These are phyloP conservation scores for Diceros bicornis DNA, from an alignment of 2,797 vertebrate genomes.

Conservation along the genomic window DNA sequence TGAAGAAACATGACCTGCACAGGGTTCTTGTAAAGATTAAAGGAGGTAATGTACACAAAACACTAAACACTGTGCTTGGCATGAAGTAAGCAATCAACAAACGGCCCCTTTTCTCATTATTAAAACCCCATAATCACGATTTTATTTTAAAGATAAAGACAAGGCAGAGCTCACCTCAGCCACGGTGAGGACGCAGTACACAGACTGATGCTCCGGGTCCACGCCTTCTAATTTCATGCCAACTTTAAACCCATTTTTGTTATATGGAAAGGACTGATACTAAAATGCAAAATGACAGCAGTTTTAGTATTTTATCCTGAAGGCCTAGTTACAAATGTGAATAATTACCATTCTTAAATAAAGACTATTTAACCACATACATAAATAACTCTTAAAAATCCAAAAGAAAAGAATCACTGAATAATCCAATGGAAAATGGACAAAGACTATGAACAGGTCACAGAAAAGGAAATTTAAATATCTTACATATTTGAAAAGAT, in stretches of 20 bases:
- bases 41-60: background rate
- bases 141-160: background rate
- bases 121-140: background rate
- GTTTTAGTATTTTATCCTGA: conserved; percentile 21
- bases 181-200: conserved; percentile 93
- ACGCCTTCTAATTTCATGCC: conserved; percentile 94
- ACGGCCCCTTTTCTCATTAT: background rate
- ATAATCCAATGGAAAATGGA: background rate
- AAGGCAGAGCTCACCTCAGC: conserved; percentile 89
- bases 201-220: conserved; percentile 93
- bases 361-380: background rate
- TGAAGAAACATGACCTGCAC: background rate
- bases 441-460: background rate
- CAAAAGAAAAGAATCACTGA: background rate
- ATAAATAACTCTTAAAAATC: background rate
- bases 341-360: background rate
- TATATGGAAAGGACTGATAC: conserved; percentile 93
- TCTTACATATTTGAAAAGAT: background rate
- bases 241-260: conserved; percentile 93
- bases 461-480: background rate
- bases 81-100: background rate
- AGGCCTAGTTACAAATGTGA: background rate
- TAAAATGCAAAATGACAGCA: conserved; percentile 82
- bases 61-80: background rate
- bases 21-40: background rate